Evolutionary conservation across 2,888 invertebrate genomes (phyloP).

Genomic region (Synergus gifuensis): DNA sequence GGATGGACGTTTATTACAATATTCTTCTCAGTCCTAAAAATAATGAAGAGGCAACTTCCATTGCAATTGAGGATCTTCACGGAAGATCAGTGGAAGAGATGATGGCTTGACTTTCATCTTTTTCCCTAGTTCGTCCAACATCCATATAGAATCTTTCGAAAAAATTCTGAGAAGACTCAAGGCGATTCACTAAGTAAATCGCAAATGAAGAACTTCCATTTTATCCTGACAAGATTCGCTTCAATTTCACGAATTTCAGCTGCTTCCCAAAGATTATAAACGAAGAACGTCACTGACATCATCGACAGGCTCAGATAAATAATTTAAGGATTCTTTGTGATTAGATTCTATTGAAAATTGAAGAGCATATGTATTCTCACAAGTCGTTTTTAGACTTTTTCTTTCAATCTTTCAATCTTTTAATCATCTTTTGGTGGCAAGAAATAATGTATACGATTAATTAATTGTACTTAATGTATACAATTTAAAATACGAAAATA

Average conservation of each 20-base stretch:
- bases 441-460: too few species aligned
- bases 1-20: constrained; percentile 77
- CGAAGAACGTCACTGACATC: neutral
- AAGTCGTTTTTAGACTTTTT: too few species aligned
- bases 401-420: too few species aligned
- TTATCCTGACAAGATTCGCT: neutral
- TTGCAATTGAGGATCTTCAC: constrained; percentile 48
- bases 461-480: too few species aligned
- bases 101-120: constrained; percentile 46
- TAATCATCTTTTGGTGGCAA: too few species aligned
- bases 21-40: constrained; percentile 71
- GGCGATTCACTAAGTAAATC: constrained; percentile 7
- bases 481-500: neutral
- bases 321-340: neutral
- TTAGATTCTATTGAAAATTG: too few species aligned
- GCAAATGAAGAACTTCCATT: neutral
- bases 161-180: constrained; percentile 18
- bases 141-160: neutral
- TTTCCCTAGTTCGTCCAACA: neutral
- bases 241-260: constrained; percentile 8
- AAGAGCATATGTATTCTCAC: too few species aligned
- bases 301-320: neutral
- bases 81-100: constrained; percentile 44
- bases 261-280: constrained; percentile 22
- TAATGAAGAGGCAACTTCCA: constrained; percentile 55